phyloP scores from a whole-genome alignment of 1,140 invertebrate genomes.

The Cecropterus lyciades region DNA sequence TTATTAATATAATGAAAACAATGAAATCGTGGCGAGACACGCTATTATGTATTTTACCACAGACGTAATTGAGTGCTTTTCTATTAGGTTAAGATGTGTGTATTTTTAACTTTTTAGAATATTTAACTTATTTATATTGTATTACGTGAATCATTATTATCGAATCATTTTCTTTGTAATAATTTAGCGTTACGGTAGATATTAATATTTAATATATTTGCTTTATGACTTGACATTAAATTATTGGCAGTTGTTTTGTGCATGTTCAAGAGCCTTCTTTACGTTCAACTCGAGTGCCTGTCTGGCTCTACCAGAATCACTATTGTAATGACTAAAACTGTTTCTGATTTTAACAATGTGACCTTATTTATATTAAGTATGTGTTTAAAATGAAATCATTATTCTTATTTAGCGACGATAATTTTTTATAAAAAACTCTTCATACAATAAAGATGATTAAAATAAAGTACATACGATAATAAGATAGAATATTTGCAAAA shows the following conservation, averaged over 20 bases:
- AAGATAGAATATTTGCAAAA: slow-evolving; percentile 75
- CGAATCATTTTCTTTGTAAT: slow-evolving; percentile 82
- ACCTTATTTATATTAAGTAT: slow-evolving; percentile 58
- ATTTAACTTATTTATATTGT: slow-evolving; percentile 84
- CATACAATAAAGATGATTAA: slow-evolving; percentile 71
- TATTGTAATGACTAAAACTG: slow-evolving; percentile 44
- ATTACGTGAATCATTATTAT: slow-evolving; percentile 83
- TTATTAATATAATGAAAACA: slow-evolving; percentile 53
- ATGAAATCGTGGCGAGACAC: slow-evolving; percentile 47
- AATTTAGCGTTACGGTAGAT: slow-evolving; percentile 81
- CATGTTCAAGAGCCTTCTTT: slow-evolving; percentile 75
- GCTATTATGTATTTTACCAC: slow-evolving; percentile 55
- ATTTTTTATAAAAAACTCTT: slow-evolving; percentile 69
- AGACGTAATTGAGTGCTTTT: slow-evolving; percentile 78
- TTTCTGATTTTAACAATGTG: slow-evolving; percentile 59
- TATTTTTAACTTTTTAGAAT: slow-evolving; percentile 84
- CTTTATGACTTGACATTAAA: slow-evolving; percentile 77
- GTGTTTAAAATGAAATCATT: slow-evolving; percentile 57
- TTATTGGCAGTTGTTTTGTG: slow-evolving; percentile 77
- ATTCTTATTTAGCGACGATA: slow-evolving; percentile 66
- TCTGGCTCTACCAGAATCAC: slow-evolving; percentile 51
- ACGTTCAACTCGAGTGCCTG: slow-evolving; percentile 75
- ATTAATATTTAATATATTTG: slow-evolving; percentile 84
- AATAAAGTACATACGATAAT: slow-evolving; percentile 71
- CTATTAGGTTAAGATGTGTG: slow-evolving; percentile 82